Evolutionary conservation across 2,797 vertebrate species (phyloP), one percentile per base, ranked within the genome.

Genomic region (Delichon dasypus): DNA sequence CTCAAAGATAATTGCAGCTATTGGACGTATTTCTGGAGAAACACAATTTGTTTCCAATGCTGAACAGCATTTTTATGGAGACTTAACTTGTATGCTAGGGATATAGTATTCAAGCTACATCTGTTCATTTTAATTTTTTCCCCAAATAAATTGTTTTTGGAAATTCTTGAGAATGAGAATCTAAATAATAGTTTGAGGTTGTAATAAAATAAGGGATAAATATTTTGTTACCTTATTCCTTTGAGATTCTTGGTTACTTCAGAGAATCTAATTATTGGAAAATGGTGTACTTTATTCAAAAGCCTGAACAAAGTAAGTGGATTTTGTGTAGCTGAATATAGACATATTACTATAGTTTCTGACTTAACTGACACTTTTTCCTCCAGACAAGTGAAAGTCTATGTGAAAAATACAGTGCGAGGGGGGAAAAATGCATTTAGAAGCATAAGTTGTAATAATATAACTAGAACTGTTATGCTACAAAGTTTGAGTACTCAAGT

Each of bases 201-300:
- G 4, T 76, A 77, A 71, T 61, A 54, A 29, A 88, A 38, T 62
- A 78, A 75, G 18, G n/a, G 71, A 58, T 71, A 87, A 95, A 34
- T 86, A 64, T 42, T 88, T 77, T 84, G 89, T 91, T 80, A 66
- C 48, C 18, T 64, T 76, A 16, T 60, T 91, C 61, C 51, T 77
- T 74, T 87, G 74, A 77, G 81, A 58, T 85, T 58, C 14, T 72
- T n/a, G 30, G 77, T 93, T 89, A 83, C 84, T 95, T 85, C 23
- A 65, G 75, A 54, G 16, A 83, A 89, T 92, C 61, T 20, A 47
- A 10, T 95, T 94, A 90, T 38, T 92, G 65, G 74, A 34, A 90
- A 95, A 71, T 22, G 51, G 61, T 83, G 27, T 85, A n/a, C 71
- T 88, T 85, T 70, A 47, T 70, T 90, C 34, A 87, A 67, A 94